phyloP scores from a whole-genome alignment of 2,797 vertebrate species.

The Adelosebastes latens region DNA sequence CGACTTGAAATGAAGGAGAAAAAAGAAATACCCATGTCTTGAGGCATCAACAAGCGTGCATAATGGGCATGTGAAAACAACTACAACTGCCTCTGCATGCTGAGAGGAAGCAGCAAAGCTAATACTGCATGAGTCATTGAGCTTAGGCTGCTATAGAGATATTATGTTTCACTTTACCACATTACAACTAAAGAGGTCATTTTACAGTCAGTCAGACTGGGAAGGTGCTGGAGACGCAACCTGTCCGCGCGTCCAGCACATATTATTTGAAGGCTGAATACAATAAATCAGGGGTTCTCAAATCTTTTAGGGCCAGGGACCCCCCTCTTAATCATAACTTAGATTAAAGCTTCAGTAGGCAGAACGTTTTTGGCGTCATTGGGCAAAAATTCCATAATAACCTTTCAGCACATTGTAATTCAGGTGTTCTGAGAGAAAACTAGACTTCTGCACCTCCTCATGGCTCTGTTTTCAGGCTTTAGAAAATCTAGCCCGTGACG shows the following conservation, averaged over 20 bases:
- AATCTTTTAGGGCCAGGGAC: too few species aligned
- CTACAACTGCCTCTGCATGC: conserved; percentile 60
- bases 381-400: fast-evolving
- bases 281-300: too few species aligned
- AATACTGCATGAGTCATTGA: conserved; percentile 71
- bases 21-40: conserved; percentile 60
- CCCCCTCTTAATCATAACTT: too few species aligned
- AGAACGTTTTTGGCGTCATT: too few species aligned
- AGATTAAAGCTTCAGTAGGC: too few species aligned
- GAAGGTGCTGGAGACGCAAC: conserved; percentile 24
- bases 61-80: conserved; percentile 73
- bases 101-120: conserved; percentile 61
- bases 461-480: too few species aligned
- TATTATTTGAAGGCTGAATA: conserved; percentile 21
- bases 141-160: conserved; percentile 56
- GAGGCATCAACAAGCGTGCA: conserved; percentile 77
- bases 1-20: conserved; percentile 46
- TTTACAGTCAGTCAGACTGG: conserved; percentile 62
- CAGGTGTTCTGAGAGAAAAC: too few species aligned
- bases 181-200: conserved; percentile 64
- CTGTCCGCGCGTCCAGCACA: conserved; percentile 4
- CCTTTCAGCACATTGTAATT: too few species aligned
- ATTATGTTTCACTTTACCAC: conserved; percentile 65
- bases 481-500: too few species aligned
- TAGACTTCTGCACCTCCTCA: too few species aligned